phyloP scores from a whole-genome alignment of 1,140 invertebrate genomes.

The Pogonomyrmex barbatus region DNA sequence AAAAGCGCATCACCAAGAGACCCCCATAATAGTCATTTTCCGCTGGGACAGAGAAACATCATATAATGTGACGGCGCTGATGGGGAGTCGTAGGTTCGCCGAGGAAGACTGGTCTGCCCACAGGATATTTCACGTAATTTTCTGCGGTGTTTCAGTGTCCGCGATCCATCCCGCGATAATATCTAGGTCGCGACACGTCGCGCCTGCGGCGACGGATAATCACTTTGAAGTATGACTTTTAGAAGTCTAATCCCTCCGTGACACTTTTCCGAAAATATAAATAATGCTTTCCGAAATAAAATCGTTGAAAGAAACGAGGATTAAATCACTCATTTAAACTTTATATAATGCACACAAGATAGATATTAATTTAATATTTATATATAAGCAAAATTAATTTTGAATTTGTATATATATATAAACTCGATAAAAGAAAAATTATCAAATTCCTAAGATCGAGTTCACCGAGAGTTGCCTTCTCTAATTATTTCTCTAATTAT shows the following conservation, averaged over 20 bases:
- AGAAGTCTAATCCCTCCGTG: slow-evolving; percentile 11
- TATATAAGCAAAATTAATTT: no score
- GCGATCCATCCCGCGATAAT: slow-evolving; percentile 41
- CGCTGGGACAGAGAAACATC: neutral
- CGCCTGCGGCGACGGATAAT: slow-evolving; percentile 19
- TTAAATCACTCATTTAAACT: neutral
- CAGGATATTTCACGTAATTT: slow-evolving; percentile 53
- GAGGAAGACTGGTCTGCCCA: neutral
- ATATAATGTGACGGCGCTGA: slow-evolving; percentile 42
- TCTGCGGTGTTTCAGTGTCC: slow-evolving; percentile 39
- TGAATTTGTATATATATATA: no score
- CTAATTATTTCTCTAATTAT: no score
- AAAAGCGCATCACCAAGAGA: slow-evolving; percentile 13
- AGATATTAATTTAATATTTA: neutral
- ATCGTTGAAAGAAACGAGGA: no score
- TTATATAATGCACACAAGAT: neutral
- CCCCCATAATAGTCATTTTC: slow-evolving; percentile 40
- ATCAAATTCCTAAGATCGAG: no score
- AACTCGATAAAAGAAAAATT: no score
- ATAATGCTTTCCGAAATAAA: neutral
- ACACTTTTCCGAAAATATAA: slow-evolving; percentile 6
- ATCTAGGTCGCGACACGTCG: slow-evolving; percentile 14
- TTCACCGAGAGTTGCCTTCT: no score
- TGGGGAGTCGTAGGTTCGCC: neutral
- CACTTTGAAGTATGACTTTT: slow-evolving; percentile 29